Base-by-base conservation (phyloP, 2,888 invertebrate genomes). In the Caenorhabditis angaria region DNA sequence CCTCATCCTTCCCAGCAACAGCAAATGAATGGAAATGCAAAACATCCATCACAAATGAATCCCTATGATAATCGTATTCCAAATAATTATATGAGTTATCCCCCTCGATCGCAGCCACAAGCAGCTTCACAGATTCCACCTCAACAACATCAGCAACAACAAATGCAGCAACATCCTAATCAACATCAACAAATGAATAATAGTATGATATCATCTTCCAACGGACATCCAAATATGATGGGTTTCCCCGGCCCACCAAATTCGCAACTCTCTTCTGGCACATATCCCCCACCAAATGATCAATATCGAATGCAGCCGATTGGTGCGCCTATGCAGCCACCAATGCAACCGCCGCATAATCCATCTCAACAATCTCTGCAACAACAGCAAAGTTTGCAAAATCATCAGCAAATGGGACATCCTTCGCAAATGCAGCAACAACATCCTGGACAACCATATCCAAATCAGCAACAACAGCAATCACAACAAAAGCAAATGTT, bases 201-300 rank as follows among this genome's bases (percentile, higher is more conserved):
- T 18, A 51, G 2, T 24, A 27, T 54, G 54, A 54, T 54, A 27
- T 54, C 54, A 14, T 27, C 54, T 2, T 1, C 8, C 4, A 54
- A 54, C 27, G 54, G 54, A 27, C 41, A 41, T 41, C 18, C 41
- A 3, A 27, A 18, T 12, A 54, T 54, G 54, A 54, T 54, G 54
- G 24, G 18, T 14, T 54, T 24, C 18, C 54, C 54, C 25, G 27
- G 27, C 1, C 24, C 27, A 10, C 12, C 54, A 54, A 50, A 22
- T 50, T 24, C 24, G 6, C 50, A 50, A 50, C n/a, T 50, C 22
- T 22, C 50, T 18, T 22, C 50, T 41, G 41, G 41, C 10, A 5
- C 41, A 6, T 41, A 41, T 14, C 41, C 41, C 10, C 41, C 41
- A 41, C 41, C 41, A 41, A 41, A 41, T 41, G 41, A 41, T 14